Conservation (phyloP, 2,113 vertebrate species). For the Bufo bufo region DNA sequence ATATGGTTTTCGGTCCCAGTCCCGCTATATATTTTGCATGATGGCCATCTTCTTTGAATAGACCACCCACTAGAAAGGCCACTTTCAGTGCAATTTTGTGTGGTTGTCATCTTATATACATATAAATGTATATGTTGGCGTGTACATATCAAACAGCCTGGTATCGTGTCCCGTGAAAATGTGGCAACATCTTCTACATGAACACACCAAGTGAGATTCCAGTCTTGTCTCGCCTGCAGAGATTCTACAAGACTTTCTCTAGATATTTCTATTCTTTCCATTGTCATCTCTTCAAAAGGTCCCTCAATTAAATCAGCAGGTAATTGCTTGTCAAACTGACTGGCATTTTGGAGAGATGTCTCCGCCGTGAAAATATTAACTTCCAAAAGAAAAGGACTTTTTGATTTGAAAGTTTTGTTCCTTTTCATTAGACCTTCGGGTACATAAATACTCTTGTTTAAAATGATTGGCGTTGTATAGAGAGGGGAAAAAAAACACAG, state of each 20-base stretch:
- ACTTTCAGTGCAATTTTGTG: too few species aligned
- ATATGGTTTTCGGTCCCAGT: too few species aligned
- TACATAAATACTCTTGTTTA: slow-evolving; percentile 54
- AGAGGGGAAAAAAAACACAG: neutral
- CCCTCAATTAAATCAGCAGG: slow-evolving; percentile 53
- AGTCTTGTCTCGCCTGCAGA: neutral
- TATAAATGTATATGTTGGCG: too few species aligned
- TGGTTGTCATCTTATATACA: too few species aligned
- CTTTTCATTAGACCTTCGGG: slow-evolving; percentile 35
- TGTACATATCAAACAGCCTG: neutral
- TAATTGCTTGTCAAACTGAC: slow-evolving; percentile 59
- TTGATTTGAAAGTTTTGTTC: slow-evolving; percentile 55
- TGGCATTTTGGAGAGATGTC: slow-evolving; percentile 52
- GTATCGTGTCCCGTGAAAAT: neutral
- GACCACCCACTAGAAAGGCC: too few species aligned
- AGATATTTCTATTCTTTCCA: slow-evolving; percentile 31
- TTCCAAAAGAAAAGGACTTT: slow-evolving; percentile 46
- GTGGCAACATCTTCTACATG: neutral
- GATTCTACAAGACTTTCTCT: slow-evolving; percentile 18
- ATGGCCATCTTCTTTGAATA: too few species aligned
- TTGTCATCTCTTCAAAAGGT: slow-evolving; percentile 50
- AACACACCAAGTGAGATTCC: neutral
- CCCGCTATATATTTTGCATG: too few species aligned
- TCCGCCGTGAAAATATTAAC: slow-evolving; percentile 38
- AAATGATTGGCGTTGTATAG: slow-evolving; percentile 51